Percentiles rank a stretch among this genome's conserved stretches.
Conservation (phyloP, 2,113 vertebrate species). For the Pycnonotus jocosus region DNA sequence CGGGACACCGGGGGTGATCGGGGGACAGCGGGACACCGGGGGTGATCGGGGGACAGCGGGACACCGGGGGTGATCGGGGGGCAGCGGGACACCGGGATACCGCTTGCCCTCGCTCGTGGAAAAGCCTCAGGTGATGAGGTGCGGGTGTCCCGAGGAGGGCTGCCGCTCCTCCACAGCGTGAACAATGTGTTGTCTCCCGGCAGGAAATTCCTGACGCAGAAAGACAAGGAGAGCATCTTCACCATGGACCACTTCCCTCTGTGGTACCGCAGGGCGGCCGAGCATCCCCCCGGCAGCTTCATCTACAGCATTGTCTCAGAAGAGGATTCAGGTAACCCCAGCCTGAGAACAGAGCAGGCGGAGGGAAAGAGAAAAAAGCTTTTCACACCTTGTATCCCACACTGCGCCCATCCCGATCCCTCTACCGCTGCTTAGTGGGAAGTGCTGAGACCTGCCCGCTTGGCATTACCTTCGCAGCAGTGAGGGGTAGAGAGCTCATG, state of each 20-base stretch:
- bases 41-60: background rate
- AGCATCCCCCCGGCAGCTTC: conserved; percentile 86
- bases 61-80: background rate
- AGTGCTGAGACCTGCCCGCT: too few relatives aligned
- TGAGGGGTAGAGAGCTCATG: fast-evolving
- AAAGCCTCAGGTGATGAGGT: fast-evolving
- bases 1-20: too few relatives aligned
- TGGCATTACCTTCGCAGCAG: fast-evolving
- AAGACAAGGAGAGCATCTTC: conserved; percentile 88
- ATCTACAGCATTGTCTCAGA: conserved; percentile 81
- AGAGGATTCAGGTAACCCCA: conserved; percentile 80
- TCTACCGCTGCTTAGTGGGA: fast-evolving
- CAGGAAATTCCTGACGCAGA: conserved; percentile 86
- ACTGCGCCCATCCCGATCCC: fast-evolving
- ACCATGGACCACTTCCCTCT: conserved; percentile 92
- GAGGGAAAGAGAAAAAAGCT: background rate
- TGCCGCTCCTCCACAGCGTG: fast-evolving
- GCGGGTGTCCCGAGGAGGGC: background rate
- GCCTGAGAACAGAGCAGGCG: background rate
- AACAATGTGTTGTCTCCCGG: background rate
- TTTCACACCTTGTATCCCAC: background rate
- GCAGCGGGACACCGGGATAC: too few relatives aligned
- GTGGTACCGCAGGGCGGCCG: conserved; percentile 91
- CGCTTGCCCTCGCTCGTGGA: background rate
- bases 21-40: background rate